Conservation (phyloP, 2,113 vertebrate genomes). For the Xyrauchen texanus region DNA sequence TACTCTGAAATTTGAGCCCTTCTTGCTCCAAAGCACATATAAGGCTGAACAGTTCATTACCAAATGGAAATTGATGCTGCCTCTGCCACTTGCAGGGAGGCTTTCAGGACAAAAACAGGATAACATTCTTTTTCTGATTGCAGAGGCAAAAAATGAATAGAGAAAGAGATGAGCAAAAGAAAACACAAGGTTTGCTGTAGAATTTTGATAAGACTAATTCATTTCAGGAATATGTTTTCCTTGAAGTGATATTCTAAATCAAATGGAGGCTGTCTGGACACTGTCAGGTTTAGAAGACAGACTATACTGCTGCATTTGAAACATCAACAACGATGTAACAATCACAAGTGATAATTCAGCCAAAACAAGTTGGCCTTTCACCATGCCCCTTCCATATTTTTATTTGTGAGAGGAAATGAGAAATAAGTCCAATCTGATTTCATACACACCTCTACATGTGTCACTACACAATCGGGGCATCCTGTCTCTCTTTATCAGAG, state of each 20-base stretch:
- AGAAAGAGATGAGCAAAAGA: slow-evolving; percentile 1
- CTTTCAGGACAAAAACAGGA: slow-evolving; percentile 15
- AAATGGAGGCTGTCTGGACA: background rate
- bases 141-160: background rate
- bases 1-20: slow-evolving; percentile 22
- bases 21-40: slow-evolving; percentile 45
- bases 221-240: slow-evolving; percentile 37
- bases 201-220: slow-evolving; percentile 25
- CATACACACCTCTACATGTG: background rate
- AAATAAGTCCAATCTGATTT: slow-evolving; percentile 45
- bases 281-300: background rate
- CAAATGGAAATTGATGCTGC: slow-evolving; percentile 48
- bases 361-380: slow-evolving; percentile 30
- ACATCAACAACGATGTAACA: slow-evolving; percentile 23
- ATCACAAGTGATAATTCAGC: slow-evolving; percentile 30
- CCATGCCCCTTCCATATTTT: slow-evolving; percentile 42
- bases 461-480: too few relatives aligned
- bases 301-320: background rate
- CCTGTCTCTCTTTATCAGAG: background rate
- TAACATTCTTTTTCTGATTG: slow-evolving; percentile 12
- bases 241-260: background rate
- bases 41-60: slow-evolving; percentile 53
- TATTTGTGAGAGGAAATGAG: slow-evolving; percentile 40
- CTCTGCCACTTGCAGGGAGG: slow-evolving; percentile 25
- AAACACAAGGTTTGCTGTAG: slow-evolving; percentile 9